Percentiles rank a stretch among this genome's conserved stretches.
Conservation (phyloP, 1,140 invertebrate genomes). For the Aphelinus atriplicis region DNA sequence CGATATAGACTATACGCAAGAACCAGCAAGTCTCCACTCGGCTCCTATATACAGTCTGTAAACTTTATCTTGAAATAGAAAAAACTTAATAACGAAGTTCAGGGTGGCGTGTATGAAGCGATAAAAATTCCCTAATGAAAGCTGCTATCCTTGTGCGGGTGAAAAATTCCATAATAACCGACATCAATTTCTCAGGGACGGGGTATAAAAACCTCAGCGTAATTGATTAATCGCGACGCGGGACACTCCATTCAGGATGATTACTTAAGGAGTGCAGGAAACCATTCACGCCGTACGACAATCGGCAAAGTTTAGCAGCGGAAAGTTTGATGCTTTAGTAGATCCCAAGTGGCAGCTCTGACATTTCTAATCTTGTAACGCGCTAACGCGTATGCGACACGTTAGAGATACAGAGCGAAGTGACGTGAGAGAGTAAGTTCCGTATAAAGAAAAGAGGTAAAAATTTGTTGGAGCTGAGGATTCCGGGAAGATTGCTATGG, state of each 20-base stretch:
- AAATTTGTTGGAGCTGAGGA: background rate
- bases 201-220: background rate
- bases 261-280: background rate
- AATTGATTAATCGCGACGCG: background rate
- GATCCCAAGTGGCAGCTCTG: background rate
- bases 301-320: background rate
- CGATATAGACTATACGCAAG: too few species aligned
- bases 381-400: background rate
- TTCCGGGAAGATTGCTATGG: too few species aligned
- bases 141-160: too few species aligned
- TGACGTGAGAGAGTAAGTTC: background rate
- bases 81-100: slow-evolving; percentile 12
- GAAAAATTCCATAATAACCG: too few species aligned
- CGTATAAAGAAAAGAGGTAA: background rate
- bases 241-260: background rate
- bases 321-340: background rate
- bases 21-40: too few species aligned
- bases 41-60: too few species aligned
- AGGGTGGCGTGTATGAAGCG: background rate
- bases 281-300: background rate
- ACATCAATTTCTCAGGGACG: too few species aligned
- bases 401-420: slow-evolving; percentile 1
- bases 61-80: background rate
- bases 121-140: slow-evolving; percentile 18
- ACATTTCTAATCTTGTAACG: slow-evolving; percentile 16